Evolutionary conservation across 2,888 invertebrate genomes (phyloP), one percentile per base, ranked within the genome.

Genomic region (Noctua pronuba): DNA sequence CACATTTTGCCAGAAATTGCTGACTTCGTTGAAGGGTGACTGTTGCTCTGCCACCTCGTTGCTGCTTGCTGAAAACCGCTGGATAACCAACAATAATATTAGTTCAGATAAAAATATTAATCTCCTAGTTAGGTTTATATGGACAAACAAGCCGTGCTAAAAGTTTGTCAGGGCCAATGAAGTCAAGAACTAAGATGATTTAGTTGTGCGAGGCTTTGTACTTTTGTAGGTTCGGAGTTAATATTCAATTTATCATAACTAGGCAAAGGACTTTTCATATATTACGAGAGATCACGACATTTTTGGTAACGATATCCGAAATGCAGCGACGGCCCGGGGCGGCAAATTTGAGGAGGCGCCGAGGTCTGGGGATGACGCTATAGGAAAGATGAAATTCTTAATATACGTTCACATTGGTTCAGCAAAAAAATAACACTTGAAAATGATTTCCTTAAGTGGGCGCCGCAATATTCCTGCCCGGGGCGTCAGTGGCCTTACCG

Each of bases 1-100:
- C 62, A 88, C 88, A 35, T 94, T 92, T 78, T 89, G 85, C 94
- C 94, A 95, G 80, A 94, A 92, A 83, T 65, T 89, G 75, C 94
- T 92, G n/a, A 95, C 84, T 58, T 92, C 92, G 76, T 95, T 95
- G 79, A 88, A 95, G 0, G 95, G 92, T 1, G 95, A 95, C 82
- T 95, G 95, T 67, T 94, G 86, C 80, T 93, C 95, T 1, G 95
- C 95, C 35, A 93, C 89, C 75, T 93, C 93, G 24, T 82, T 77
- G 24, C 78, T 77, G 21, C 78, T 77, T 24, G 55, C 79, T 21
- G 73, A 58, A 16, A 49, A 10, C 77, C 82, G 75, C 35, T 73
- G 21, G 52, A 77, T 2, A 73, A 68, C 8, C 10, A 16, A 75
- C 28, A 38, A 73, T 11, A 44, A 21, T 65, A 49, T 81, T 44